phyloP scores from a whole-genome alignment of 2,113 vertebrate genomes.

The Takifugu flavidus region DNA sequence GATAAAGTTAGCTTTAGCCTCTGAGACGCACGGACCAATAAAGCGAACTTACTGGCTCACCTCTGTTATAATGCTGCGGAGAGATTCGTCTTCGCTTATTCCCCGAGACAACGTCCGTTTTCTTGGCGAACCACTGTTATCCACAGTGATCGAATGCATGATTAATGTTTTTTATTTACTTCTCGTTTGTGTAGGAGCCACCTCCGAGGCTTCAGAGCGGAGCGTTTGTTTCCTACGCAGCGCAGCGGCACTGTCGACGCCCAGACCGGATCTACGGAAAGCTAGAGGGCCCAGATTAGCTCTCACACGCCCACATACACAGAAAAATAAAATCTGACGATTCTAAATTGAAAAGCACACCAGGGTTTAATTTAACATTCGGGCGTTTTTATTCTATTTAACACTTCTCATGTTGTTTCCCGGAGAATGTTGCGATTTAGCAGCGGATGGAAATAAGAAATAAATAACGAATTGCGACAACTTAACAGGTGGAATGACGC shows the following conservation, averaged over 20 bases:
- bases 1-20: neutral
- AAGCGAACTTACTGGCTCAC: slow-evolving; percentile 45
- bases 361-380: too few species aligned
- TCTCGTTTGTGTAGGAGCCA: slow-evolving; percentile 39
- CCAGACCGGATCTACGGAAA: slow-evolving; percentile 50
- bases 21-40: neutral
- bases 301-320: slow-evolving; percentile 14
- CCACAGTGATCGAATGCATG: slow-evolving; percentile 70
- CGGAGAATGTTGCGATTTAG: too few species aligned
- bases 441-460: too few species aligned
- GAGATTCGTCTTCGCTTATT: slow-evolving; percentile 77
- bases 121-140: slow-evolving; percentile 65
- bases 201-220: slow-evolving; percentile 3
- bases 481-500: too few species aligned
- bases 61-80: slow-evolving; percentile 74
- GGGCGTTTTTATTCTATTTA: too few species aligned
- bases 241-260: slow-evolving; percentile 21
- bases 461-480: too few species aligned
- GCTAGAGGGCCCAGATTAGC: slow-evolving; percentile 18
- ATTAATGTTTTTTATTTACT: slow-evolving; percentile 5
- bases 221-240: slow-evolving; percentile 44
- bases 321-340: too few species aligned
- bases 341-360: too few species aligned
- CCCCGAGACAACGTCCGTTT: slow-evolving; percentile 71
- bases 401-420: too few species aligned